phyloP scores from a whole-genome alignment of 2,888 invertebrate genomes.

The Lumbricus terrestris region DNA sequence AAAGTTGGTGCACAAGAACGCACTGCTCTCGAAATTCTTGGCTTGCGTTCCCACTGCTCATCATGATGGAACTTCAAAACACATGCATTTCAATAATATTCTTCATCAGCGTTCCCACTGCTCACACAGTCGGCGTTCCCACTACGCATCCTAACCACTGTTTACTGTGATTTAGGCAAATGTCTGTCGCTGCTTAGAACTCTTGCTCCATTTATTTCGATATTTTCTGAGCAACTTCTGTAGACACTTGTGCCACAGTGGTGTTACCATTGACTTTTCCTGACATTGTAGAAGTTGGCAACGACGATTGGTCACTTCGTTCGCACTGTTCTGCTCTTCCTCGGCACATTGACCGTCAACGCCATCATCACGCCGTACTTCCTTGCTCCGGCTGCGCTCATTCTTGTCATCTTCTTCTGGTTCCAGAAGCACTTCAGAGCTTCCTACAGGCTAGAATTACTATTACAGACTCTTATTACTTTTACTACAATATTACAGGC shows the following conservation, averaged over 20 bases:
- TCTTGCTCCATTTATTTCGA: neutral
- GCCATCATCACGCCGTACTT: conserved; percentile 35
- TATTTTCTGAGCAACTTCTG: neutral
- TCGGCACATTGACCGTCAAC: conserved; percentile 37
- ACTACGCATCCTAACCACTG: too few relatives aligned
- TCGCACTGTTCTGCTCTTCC: conserved; percentile 64
- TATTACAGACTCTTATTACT: conserved; percentile 25
- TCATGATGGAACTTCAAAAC: too few relatives aligned
- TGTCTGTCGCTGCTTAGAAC: neutral
- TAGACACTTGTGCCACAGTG: neutral
- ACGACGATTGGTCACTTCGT: conserved; percentile 74
- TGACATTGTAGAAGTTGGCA: conserved; percentile 71
- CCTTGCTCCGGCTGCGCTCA: conserved; percentile 33
- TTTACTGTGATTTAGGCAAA: neutral
- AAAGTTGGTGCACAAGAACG: too few relatives aligned
- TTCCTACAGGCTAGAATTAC: conserved; percentile 32
- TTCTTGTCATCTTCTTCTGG: conserved; percentile 34
- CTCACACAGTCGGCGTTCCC: too few relatives aligned
- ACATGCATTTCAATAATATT: too few relatives aligned
- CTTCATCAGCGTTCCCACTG: too few relatives aligned
- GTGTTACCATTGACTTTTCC: neutral
- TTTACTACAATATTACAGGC: neutral
- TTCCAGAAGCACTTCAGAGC: conserved; percentile 33
- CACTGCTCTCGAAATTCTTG: too few relatives aligned
- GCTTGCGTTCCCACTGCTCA: too few relatives aligned